phyloP scores from a whole-genome alignment of 2,113 vertebrate genomes.

The Xiphophorus hellerii region DNA sequence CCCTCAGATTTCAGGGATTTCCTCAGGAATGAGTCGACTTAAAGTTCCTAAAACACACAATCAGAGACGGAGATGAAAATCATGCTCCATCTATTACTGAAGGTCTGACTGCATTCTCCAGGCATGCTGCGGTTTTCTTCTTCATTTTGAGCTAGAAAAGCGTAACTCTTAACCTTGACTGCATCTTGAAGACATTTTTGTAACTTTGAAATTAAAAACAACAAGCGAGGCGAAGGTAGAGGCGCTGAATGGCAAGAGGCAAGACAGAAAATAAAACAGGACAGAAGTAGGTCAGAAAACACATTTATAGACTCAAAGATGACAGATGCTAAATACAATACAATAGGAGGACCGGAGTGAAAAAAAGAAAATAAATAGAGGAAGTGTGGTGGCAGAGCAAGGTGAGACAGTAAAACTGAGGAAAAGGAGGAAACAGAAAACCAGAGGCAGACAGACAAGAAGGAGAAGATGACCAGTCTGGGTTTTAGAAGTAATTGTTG shows the following conservation, averaged over 20 bases:
- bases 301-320: neutral
- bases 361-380: neutral
- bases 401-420: constrained; percentile 10
- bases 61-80: neutral
- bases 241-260: neutral
- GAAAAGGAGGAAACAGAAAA: constrained; percentile 13
- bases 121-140: neutral
- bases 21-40: neutral
- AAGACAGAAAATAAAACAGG: neutral
- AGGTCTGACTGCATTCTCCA: neutral
- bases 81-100: neutral
- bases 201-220: neutral
- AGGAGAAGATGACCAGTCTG: constrained; percentile 75
- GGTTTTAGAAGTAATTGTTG: constrained; percentile 71
- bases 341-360: neutral
- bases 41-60: neutral
- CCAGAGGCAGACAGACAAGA: constrained; percentile 41
- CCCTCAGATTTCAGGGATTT: neutral
- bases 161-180: too few relatives aligned
- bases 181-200: too few relatives aligned
- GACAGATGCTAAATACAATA: neutral
- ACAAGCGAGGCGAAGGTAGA: neutral
- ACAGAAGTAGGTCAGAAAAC: neutral
- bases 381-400: neutral
- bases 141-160: too few relatives aligned